Evolutionary conservation across 2,888 invertebrate species (phyloP).

Genomic region (Mactromeris polynyma): DNA sequence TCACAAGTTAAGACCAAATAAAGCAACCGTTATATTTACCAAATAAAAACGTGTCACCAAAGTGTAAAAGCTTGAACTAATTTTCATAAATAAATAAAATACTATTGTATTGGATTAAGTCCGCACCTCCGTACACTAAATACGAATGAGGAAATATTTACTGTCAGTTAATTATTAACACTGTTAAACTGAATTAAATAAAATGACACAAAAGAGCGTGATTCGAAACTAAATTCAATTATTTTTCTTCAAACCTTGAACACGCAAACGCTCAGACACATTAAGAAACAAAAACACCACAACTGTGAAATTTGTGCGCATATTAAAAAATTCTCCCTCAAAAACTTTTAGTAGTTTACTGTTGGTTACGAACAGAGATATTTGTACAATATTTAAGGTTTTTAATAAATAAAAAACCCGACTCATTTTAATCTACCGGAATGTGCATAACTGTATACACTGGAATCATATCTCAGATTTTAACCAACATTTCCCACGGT

Average conservation of each 20-base stretch:
- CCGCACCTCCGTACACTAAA: not conserved
- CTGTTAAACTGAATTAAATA: not conserved
- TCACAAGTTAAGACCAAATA: not conserved
- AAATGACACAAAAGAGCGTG: too few species aligned
- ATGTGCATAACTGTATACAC: not conserved
- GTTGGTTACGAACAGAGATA: too few species aligned
- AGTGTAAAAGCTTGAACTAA: not conserved
- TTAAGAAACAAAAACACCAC: too few species aligned
- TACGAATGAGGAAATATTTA: not conserved
- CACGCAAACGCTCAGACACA: too few species aligned
- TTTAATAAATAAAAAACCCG: not conserved
- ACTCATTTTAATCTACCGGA: not conserved
- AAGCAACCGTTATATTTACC: not conserved
- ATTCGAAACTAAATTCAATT: too few species aligned
- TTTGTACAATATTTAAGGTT: not conserved
- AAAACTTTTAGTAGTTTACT: too few species aligned
- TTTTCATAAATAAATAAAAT: not conserved
- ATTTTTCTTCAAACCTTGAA: too few species aligned
- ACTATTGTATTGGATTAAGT: not conserved
- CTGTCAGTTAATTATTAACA: not conserved
- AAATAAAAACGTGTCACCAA: not conserved
- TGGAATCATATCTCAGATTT: not conserved
- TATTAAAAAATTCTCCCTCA: too few species aligned
- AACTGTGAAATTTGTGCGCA: too few species aligned
- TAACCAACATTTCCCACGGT: not conserved